These are phyloP conservation scores for Physella acuta DNA, from an alignment of 1,140 invertebrate species.

Conservation along the genomic window DNA sequence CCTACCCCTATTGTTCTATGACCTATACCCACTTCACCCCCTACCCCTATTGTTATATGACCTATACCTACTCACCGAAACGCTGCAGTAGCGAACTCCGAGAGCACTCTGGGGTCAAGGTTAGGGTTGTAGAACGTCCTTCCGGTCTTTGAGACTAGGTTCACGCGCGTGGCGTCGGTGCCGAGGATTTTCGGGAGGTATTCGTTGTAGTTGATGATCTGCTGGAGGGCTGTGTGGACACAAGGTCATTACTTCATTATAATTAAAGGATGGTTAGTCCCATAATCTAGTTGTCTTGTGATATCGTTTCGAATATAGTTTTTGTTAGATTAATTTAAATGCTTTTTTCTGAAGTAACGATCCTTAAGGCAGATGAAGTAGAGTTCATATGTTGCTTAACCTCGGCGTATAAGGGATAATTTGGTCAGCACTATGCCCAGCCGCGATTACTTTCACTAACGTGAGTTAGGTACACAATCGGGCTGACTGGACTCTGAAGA, in stretches of 20 bases:
- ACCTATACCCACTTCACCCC: too few species aligned
- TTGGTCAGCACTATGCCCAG: too few species aligned
- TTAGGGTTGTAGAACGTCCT: neutral
- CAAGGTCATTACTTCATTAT: neutral
- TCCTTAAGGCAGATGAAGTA: too few species aligned
- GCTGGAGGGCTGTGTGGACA: slow-evolving; percentile 75
- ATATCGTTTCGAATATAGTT: neutral
- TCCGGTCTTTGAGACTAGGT: slow-evolving; percentile 5
- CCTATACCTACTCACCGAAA: too few species aligned
- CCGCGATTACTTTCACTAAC: too few species aligned
- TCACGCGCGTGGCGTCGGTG: too few species aligned
- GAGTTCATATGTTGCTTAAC: too few species aligned
- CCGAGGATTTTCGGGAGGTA: slow-evolving; percentile 56
- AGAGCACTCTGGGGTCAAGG: slow-evolving; percentile 24
- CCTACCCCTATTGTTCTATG: too few species aligned
- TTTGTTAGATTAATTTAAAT: neutral
- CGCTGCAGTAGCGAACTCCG: slow-evolving; percentile 25
- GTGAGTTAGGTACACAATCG: too few species aligned
- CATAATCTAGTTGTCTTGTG: neutral
- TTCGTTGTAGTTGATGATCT: slow-evolving; percentile 89
- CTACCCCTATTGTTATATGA: too few species aligned
- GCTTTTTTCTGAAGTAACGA: neutral
- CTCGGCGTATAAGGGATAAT: too few species aligned
- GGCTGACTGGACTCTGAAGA: too few species aligned
- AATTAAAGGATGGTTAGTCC: neutral